Percentiles rank a stretch among this genome's conserved stretches.
Evolutionary conservation across 2,797 vertebrate genomes (phyloP).

Genomic region (Urocyon cinereoargenteus): DNA sequence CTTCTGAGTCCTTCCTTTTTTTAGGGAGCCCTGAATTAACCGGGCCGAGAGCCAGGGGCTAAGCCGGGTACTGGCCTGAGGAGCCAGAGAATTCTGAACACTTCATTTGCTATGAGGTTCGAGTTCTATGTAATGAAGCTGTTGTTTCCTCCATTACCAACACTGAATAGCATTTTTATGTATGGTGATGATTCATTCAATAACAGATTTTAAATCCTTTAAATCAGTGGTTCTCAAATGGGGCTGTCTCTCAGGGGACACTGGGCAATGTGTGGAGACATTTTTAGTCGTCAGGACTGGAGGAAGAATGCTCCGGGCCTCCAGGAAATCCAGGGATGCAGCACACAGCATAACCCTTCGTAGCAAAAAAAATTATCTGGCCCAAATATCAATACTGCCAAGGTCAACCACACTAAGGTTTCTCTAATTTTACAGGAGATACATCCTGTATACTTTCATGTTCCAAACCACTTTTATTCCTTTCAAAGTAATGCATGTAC

Average conservation of each 20-base stretch:
- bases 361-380: not conserved
- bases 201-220: not conserved
- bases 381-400: accelerated
- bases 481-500: not conserved
- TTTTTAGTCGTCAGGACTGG: not conserved
- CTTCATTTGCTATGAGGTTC: not conserved
- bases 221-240: not conserved
- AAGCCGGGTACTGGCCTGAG: not conserved
- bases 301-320: not conserved
- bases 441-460: not conserved
- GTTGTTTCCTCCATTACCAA: not conserved
- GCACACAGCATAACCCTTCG: not conserved
- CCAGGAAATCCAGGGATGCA: not conserved
- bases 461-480: not conserved
- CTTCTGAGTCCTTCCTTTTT: not conserved
- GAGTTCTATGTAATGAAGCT: not conserved
- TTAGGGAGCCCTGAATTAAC: not conserved
- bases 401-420: accelerated
- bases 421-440: not conserved
- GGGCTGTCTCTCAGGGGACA: not conserved
- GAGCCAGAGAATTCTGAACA: not conserved
- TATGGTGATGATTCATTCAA: accelerated
- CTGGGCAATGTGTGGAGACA: not conserved
- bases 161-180: accelerated
- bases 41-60: not conserved